Evolutionary conservation across 2,888 invertebrate genomes (phyloP).

Genomic region (Spatulosminthurus flaviceps): DNA sequence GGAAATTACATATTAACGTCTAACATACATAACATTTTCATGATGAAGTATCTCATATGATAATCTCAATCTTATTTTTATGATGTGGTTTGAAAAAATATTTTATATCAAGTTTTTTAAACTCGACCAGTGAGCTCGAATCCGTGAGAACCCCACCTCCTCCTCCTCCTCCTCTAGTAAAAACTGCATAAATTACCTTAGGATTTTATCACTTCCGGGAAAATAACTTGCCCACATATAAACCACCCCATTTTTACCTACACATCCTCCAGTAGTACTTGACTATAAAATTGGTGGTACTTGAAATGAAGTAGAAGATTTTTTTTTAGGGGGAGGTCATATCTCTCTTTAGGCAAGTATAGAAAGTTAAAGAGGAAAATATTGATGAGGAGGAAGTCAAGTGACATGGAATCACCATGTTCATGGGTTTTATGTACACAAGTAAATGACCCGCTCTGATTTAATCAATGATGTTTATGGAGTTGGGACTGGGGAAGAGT

Average conservation of each 20-base stretch:
- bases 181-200: not conserved
- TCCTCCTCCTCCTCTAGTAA: too few species aligned
- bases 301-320: too few species aligned
- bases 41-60: too few species aligned
- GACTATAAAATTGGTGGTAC: too few species aligned
- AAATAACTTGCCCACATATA: not conserved
- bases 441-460: conserved; percentile 31
- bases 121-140: too few species aligned
- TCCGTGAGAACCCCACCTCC: too few species aligned
- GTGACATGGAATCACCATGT: conserved; percentile 24
- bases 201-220: not conserved
- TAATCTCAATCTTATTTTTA: not conserved
- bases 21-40: too few species aligned
- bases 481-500: not conserved
- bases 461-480: conserved; percentile 31
- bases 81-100: not conserved
- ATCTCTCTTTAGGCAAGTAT: not conserved
- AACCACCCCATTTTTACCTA: too few species aligned
- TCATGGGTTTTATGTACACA: not conserved
- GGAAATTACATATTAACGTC: too few species aligned
- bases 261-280: too few species aligned
- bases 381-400: conserved; percentile 21
- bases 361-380: not conserved
- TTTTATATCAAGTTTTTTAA: not conserved
- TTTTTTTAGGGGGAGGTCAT: not conserved